Evolutionary conservation across 2,797 vertebrate genomes (phyloP), one percentile per base, ranked within the genome.

Genomic region (Eremophila alpestris): DNA sequence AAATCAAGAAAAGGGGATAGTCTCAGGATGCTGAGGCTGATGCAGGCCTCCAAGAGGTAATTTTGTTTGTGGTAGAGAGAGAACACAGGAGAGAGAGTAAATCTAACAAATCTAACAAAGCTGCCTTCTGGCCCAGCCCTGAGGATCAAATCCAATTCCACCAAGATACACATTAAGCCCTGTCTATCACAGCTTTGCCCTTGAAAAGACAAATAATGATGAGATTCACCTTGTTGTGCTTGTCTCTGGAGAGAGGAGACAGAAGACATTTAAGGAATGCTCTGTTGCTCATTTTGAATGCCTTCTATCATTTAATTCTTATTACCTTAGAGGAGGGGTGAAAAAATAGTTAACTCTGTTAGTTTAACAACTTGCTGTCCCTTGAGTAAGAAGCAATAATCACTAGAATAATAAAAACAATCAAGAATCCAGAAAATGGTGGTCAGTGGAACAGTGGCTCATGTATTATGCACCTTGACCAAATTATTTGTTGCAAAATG

Each of bases 141-240:
- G 94, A 98, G 98, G 98, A 99, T 99, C 98, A 99, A 98, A 99
- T 98, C 97, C 98, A 99, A 99, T 99, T 98, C 98, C 98, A 98
- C 97, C 96, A 98, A 98, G 98, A 98, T 98, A 98, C 98, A 98
- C 98, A 98, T 98, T 98, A 99, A 99, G 98, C 98, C 98, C 97
- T 98, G 98, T 99, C 98, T 98, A 98, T 99, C 98, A 98, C 97
- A 96, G 96, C 97, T 96, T 97, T 98, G 98, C 98, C 98, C 98
- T 98, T 99, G 98, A 98, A 98, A 97, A 94, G 97, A 97, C 94
- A 98, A 98, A 98, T 98, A 98, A 98, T 98, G 98, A 98, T 98
- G 98, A 98, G 97, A 97, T 95, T 96, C 89, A 96, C 94, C 94
- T 97, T 69, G 30, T 92, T 92, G 94, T 84, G 55, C 73, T 94